A percentile compares a stretch with the other conserved stretches of the same genome.
Evolutionary conservation across 2,797 vertebrate genomes (phyloP).

Genomic region (Podarcis lilfordi): DNA sequence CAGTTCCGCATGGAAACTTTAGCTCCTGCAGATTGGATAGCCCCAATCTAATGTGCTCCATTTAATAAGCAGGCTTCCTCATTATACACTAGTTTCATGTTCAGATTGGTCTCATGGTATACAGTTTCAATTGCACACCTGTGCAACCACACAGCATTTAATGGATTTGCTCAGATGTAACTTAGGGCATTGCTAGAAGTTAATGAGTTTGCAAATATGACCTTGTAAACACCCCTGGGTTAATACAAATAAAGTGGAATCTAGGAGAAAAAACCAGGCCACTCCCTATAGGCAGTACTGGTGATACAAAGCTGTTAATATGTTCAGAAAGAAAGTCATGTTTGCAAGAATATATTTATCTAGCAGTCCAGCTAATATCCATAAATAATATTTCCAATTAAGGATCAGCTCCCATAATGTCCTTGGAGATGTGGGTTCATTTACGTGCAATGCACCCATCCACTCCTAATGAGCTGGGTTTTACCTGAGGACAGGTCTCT

Average conservation of each 20-base stretch:
- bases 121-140: constrained; percentile 14
- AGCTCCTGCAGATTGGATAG: not conserved
- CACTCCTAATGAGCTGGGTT: not conserved
- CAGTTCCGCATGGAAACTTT: not conserved
- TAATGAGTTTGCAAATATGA: constrained; percentile 15
- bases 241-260: not conserved
- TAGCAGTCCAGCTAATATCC: not conserved
- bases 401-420: not conserved
- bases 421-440: not conserved
- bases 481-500: not conserved
- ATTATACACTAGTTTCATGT: constrained; percentile 18
- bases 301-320: not conserved
- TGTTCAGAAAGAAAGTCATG: not conserved
- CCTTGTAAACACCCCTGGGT: constrained; percentile 2
- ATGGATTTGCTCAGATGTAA: constrained; percentile 10
- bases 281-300: not conserved
- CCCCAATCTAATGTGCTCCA: not conserved
- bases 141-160: not conserved
- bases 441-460: not conserved
- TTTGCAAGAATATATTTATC: not conserved
- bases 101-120: constrained; percentile 13
- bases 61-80: constrained; percentile 8
- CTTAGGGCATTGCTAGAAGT: not conserved
- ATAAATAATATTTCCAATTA: constrained; percentile 7
- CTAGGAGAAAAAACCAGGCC: not conserved